Evolutionary conservation across 2,113 vertebrate genomes (phyloP), one percentile per base, ranked within the genome.

Genomic region (Pseudonaja textilis): DNA sequence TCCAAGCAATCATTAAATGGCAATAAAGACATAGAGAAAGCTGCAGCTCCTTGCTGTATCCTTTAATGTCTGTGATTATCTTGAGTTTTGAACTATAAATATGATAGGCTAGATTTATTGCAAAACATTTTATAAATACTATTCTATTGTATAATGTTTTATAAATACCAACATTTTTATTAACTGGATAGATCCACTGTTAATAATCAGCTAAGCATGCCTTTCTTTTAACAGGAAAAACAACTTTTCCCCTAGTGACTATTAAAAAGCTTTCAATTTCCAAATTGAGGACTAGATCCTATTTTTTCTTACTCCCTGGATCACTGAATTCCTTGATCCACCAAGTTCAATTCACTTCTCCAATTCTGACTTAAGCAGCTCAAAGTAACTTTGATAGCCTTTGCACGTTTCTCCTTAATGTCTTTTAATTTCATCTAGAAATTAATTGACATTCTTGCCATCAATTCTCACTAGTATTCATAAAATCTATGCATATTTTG

Each of bases 371-470:
- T 39, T 18, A 16, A 25, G 93, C 64, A 42, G 23, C 20, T 26
- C 8, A 54, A 91, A 61, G 42, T 20, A 12, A 20, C 88, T 55
- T 16, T 87, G 25, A 14, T 90, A 85, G 7, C 87, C 91, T 94
- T 89, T 34, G 47, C 25, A 29, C 0, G 0, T 57, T 0, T 57
- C 91, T 81, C 87, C 85, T n/a, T n/a, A 47, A 0, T 1, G 0
- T 0, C 3, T 87, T 81, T 64, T 20, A 14, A 26, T 3, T 56
- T 12, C 61, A 6, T 23, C 4, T 0, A 0, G 10, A 0, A 3
- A 69, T 10, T n/a, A 61, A 39, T 69, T 92, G 42, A 0, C 0
- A 10, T 12, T 25, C 23, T 61, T 91, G 26, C 26, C 39, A 54
- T 91, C 87, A 42, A 92, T 92, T 18, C 56, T 25, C 16, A 87